These are phyloP conservation scores for Trichoplusia ni DNA, from an alignment of 1,140 invertebrate species.

Conservation along the genomic window DNA sequence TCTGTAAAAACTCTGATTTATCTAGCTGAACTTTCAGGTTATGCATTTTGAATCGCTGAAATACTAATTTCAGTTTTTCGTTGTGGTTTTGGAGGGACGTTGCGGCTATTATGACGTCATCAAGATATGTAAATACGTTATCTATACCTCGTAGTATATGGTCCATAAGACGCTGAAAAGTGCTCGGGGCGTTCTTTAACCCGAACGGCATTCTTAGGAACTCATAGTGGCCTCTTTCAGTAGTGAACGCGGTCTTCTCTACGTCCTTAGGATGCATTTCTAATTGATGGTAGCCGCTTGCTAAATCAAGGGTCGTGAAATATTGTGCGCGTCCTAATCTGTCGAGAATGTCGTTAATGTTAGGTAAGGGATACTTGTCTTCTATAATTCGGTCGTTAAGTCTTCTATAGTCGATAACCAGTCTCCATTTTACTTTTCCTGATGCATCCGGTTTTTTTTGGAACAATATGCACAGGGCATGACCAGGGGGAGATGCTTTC, in stretches of 20 bases:
- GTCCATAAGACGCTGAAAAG: slow-evolving; percentile 30
- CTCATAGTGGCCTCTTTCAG: slow-evolving; percentile 60
- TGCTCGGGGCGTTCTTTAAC: too few species aligned
- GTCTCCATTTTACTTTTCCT: slow-evolving; percentile 37
- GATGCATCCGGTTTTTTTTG: slow-evolving; percentile 45
- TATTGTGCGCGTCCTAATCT: slow-evolving; percentile 54
- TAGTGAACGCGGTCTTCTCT: slow-evolving; percentile 77
- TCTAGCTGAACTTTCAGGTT: too few species aligned
- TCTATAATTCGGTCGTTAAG: slow-evolving; percentile 65
- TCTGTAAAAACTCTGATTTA: too few species aligned
- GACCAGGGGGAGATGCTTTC: slow-evolving; percentile 44
- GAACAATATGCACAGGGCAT: slow-evolving; percentile 47
- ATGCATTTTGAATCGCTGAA: slow-evolving; percentile 52
- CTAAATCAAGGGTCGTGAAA: slow-evolving; percentile 65
- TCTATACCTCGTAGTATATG: slow-evolving; percentile 31
- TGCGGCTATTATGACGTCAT: slow-evolving; percentile 48
- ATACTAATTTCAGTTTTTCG: slow-evolving; percentile 51
- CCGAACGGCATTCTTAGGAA: too few species aligned
- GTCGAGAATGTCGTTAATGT: slow-evolving; percentile 73
- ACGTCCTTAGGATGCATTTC: slow-evolving; percentile 57
- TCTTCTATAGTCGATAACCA: slow-evolving; percentile 60
- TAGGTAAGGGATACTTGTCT: slow-evolving; percentile 81
- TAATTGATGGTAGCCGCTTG: slow-evolving; percentile 78
- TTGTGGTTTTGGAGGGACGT: slow-evolving; percentile 51
- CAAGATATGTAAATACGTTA: slow-evolving; percentile 36